phyloP scores from a whole-genome alignment of 1,140 invertebrate genomes.

The Eubasilissa regina region DNA sequence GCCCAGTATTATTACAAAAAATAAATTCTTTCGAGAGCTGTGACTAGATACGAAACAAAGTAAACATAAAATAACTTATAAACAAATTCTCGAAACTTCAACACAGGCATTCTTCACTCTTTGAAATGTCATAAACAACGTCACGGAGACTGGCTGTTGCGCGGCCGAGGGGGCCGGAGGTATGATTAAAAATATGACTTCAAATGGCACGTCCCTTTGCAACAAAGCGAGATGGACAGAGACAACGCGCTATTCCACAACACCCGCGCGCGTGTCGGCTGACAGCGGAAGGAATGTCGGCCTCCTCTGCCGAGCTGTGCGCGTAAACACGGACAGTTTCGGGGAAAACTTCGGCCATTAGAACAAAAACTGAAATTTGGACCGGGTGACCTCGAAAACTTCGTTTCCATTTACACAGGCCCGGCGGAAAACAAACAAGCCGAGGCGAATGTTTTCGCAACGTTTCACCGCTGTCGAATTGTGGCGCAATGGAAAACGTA shows the following conservation, averaged over 20 bases:
- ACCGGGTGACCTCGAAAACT: slow-evolving; percentile 38
- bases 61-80: slow-evolving; percentile 48
- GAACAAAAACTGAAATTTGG: slow-evolving; percentile 34
- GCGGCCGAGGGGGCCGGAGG: slow-evolving; percentile 35
- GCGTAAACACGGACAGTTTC: slow-evolving; percentile 31
- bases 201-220: slow-evolving; percentile 31
- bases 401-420: slow-evolving; percentile 5
- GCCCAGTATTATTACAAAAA: slow-evolving; percentile 40
- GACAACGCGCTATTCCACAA: slow-evolving; percentile 15
- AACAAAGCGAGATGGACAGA: slow-evolving; percentile 28
- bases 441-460: slow-evolving; percentile 34
- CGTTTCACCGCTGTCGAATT: slow-evolving; percentile 17
- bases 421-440: neutral
- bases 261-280: neutral
- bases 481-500: slow-evolving; percentile 15
- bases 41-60: slow-evolving; percentile 55
- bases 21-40: slow-evolving; percentile 51
- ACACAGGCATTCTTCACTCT: slow-evolving; percentile 7
- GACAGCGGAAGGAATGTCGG: slow-evolving; percentile 26
- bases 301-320: neutral
- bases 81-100: slow-evolving; percentile 49
- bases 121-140: slow-evolving; percentile 48
- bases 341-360: slow-evolving; percentile 42
- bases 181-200: slow-evolving; percentile 6
- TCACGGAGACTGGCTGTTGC: neutral